These are phyloP conservation scores for Anoplopoma fimbria DNA, from an alignment of 2,113 vertebrate species.

Conservation along the genomic window DNA sequence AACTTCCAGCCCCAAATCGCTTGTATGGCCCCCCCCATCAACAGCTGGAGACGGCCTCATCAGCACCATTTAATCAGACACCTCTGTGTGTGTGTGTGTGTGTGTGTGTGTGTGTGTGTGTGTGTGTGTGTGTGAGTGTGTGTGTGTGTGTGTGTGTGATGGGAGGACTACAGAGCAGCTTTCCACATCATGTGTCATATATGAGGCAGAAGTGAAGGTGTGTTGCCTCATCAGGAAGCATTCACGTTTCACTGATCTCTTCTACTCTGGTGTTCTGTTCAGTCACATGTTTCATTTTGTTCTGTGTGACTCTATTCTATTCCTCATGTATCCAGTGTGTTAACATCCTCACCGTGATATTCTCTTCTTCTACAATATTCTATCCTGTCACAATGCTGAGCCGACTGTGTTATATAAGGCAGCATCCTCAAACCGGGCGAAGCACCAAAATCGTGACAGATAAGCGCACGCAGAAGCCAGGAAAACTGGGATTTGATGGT, in stretches of 20 bases:
- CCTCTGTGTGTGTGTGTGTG: constrained; percentile 14
- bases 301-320: not conserved
- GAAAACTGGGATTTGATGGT: not conserved
- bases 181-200: constrained; percentile 17
- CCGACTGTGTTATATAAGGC: constrained; percentile 43
- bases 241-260: not conserved
- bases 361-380: not conserved
- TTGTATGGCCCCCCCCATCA: not conserved
- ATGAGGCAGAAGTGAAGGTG: constrained; percentile 1
- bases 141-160: constrained; percentile 6
- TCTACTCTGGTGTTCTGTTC: not conserved
- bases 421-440: constrained; percentile 28
- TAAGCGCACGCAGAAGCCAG: constrained; percentile 26
- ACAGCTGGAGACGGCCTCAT: constrained; percentile 46
- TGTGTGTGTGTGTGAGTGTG: constrained; percentile 5
- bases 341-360: not conserved
- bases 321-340: not conserved
- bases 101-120: constrained; percentile 18
- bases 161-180: constrained; percentile 46
- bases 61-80: constrained; percentile 23
- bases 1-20: not conserved
- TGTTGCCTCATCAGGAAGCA: not conserved
- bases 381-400: not conserved
- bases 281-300: not conserved
- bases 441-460: constrained; percentile 56